Evolutionary conservation across 1,140 invertebrate species (phyloP).

Genomic region (Leucophenga varia): DNA sequence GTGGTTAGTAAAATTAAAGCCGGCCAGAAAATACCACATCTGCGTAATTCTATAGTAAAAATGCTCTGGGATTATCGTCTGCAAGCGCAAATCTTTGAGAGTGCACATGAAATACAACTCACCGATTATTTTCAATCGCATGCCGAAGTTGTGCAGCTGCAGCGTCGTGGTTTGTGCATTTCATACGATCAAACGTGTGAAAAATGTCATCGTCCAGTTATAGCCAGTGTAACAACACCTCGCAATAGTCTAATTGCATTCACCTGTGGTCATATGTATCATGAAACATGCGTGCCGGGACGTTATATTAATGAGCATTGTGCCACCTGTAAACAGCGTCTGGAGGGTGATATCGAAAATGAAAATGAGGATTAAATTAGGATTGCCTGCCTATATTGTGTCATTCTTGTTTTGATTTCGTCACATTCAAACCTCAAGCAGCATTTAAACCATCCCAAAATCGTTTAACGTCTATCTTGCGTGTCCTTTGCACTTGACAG

Average conservation of each 20-base stretch:
- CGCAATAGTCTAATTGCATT: conserved; percentile 77
- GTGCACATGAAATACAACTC: conserved; percentile 84
- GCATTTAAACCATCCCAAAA: too few species aligned
- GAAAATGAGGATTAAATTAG: too few species aligned
- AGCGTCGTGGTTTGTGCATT: conserved; percentile 75
- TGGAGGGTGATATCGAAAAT: too few species aligned
- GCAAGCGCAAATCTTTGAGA: conserved; percentile 87
- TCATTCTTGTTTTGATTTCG: too few species aligned
- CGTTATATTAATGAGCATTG: conserved; percentile 59
- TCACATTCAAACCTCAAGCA: too few species aligned
- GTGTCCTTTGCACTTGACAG: too few species aligned
- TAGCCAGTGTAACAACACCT: conserved; percentile 64
- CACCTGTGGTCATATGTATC: conserved; percentile 88
- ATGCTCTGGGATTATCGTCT: conserved; percentile 95
- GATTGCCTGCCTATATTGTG: too few species aligned
- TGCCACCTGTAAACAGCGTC: conserved; percentile 58
- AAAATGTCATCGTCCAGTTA: conserved; percentile 71
- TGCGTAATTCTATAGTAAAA: conserved; percentile 89
- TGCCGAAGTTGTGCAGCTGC: conserved; percentile 74
- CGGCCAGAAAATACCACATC: conserved; percentile 81
- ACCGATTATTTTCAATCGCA: conserved; percentile 89
- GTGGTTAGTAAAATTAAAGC: conserved; percentile 83
- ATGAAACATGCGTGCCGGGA: conserved; percentile 76
- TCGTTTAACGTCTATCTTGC: too few species aligned
- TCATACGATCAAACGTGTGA: conserved; percentile 73